A percentile compares a stretch with the other conserved stretches of the same genome.
Evolutionary conservation across 2,113 vertebrate species (phyloP).

Genomic region (Struthidea cinerea): DNA sequence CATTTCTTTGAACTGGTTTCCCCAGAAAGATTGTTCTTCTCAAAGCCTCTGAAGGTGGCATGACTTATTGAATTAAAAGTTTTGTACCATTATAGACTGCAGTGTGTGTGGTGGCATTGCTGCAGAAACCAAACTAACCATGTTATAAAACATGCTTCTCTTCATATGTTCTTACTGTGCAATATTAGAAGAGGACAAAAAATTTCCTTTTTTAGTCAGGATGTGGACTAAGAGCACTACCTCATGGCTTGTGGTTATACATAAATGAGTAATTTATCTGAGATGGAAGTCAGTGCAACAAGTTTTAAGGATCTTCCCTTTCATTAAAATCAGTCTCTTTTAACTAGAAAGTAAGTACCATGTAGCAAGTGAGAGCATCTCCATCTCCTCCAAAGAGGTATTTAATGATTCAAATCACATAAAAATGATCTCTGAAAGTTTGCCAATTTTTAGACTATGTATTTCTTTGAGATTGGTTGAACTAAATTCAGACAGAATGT

Average conservation of each 20-base stretch:
- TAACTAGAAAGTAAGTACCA: neutral
- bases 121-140: neutral
- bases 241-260: neutral
- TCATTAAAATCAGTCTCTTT: neutral
- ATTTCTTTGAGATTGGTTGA: neutral
- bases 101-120: neutral
- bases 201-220: neutral
- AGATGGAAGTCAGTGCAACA: neutral
- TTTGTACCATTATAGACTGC: neutral
- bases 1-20: neutral
- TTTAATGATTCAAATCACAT: neutral
- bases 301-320: neutral
- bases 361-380: neutral
- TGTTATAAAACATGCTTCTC: neutral
- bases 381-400: neutral
- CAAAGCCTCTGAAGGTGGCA: neutral
- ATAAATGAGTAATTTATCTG: neutral
- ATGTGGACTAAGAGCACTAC: neutral
- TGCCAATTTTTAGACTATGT: neutral
- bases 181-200: neutral
- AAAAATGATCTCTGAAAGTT: neutral
- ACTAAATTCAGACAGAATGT: neutral
- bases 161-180: neutral
- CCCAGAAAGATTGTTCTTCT: neutral
- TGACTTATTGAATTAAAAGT: neutral